Evolutionary conservation across 2,888 invertebrate genomes (phyloP), one percentile per base, ranked within the genome.

Genomic region (Iphiclides podalirius): DNA sequence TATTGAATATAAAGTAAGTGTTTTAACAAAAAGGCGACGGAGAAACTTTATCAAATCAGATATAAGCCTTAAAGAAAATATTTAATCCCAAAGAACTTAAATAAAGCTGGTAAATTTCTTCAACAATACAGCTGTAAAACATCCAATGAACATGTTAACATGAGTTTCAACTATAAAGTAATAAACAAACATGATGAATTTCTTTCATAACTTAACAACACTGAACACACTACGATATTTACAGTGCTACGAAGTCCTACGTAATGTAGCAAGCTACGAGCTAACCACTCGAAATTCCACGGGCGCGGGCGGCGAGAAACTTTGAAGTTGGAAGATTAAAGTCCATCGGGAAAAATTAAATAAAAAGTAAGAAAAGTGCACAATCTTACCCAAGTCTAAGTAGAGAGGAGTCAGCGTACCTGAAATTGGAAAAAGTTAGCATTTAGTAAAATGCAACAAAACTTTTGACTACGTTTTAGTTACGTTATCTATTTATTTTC

Each of bases 301-400:
- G 31, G 26, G 15, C 26, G 35, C 20, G 31, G 26, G 15, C 26
- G 35, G 17, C 16, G 34, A 6, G 26, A 38, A 43, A 43, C 15
- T 43, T 31, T 34, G 9, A 37, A 37, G 31, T 23, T 15, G 12
- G 2, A 11, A 42, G 31, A 42, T 42, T 43, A 37, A 38, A 34
- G 33, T 31, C 31, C 11, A 4, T 31, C 31, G 4, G 11, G 28
- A 49, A 33, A 49, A 42, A 28, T 36, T 31, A 40, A 35, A 31
- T 23, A 33, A 4, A 4, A 13, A 43, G 14, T 4, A 14, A 11
- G 12, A 17, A 47, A 42, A 42, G 35, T 26, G 41, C 33, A 43
- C 28, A 43, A 23, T 26, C 48, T 49, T 43, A 49, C 48, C 15
- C 28, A 33, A 43, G 16, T 38, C 20, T 15, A 39, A 43, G 43